Conservation (phyloP, 1,140 invertebrate species). For the Laupala kohalensis region DNA sequence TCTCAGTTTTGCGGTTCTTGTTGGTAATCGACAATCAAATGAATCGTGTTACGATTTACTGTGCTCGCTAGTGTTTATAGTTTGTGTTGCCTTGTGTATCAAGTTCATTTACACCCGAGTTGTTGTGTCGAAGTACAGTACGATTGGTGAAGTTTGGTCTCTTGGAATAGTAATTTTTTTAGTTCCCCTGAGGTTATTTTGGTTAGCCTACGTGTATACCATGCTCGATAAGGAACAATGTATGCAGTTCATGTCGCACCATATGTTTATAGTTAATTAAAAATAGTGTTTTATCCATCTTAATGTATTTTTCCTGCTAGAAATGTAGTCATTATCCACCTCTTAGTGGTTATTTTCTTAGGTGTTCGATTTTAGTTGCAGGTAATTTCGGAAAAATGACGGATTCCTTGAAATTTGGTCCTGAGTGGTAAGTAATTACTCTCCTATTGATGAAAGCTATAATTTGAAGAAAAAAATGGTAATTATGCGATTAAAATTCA, state of each 20-base stretch:
- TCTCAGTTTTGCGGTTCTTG: background rate
- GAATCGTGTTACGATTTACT: background rate
- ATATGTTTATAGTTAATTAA: background rate
- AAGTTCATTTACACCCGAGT: background rate
- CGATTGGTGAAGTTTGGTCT: background rate
- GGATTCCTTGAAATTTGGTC: slow-evolving; percentile 60
- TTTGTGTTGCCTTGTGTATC: background rate
- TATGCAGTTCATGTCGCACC: background rate
- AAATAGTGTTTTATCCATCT: background rate
- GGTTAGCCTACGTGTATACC: background rate
- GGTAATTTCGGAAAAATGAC: slow-evolving; percentile 35
- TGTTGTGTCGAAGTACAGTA: background rate
- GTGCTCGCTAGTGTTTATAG: background rate
- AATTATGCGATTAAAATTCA: no score
- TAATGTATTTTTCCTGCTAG: background rate
- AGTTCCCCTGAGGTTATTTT: slow-evolving; percentile 1
- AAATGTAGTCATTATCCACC: no score
- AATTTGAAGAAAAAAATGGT: background rate
- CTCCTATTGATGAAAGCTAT: no score
- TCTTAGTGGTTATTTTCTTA: background rate
- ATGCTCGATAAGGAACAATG: slow-evolving; percentile 1
- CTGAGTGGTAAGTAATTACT: slow-evolving; percentile 44
- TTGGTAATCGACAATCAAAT: background rate
- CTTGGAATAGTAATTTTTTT: background rate
- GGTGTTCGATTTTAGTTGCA: background rate